Percentiles rank a stretch among this genome's conserved stretches.
Evolutionary conservation across 2,888 invertebrate genomes (phyloP).

Genomic region (Dexiosoma caninum): DNA sequence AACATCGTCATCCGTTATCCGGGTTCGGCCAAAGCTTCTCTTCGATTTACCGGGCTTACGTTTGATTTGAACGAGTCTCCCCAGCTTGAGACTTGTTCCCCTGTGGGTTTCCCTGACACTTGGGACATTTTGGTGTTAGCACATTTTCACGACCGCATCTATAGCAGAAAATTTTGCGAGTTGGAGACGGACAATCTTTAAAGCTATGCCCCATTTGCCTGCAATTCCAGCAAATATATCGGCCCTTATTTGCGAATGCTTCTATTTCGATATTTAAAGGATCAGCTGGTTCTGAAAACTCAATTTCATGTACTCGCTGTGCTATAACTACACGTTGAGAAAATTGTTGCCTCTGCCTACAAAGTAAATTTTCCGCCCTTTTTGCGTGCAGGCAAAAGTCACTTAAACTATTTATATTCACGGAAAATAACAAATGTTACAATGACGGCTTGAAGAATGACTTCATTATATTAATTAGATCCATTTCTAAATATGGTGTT

Average conservation of each 20-base stretch:
- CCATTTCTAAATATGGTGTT: too few species aligned
- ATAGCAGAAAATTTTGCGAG: background rate
- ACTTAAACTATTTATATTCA: background rate
- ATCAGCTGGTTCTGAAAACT: background rate
- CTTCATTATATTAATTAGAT: background rate
- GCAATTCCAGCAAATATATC: background rate
- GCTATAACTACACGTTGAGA: background rate
- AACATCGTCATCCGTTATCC: too few species aligned
- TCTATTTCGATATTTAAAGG: background rate
- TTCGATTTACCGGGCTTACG: background rate
- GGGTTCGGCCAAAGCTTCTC: background rate
- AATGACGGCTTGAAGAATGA: background rate
- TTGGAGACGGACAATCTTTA: background rate
- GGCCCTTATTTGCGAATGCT: background rate
- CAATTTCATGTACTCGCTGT: background rate
- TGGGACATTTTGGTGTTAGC: background rate
- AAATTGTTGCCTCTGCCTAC: background rate
- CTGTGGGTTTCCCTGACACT: background rate
- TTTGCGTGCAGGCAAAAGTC: too few species aligned
- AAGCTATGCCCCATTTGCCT: too few species aligned
- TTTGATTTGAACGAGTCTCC: background rate
- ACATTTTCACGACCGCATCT: background rate
- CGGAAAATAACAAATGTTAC: background rate
- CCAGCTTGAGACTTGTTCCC: background rate
- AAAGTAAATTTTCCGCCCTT: background rate